Conservation (phyloP, 2,113 vertebrate genomes). For the Myiopsitta monachus region DNA sequence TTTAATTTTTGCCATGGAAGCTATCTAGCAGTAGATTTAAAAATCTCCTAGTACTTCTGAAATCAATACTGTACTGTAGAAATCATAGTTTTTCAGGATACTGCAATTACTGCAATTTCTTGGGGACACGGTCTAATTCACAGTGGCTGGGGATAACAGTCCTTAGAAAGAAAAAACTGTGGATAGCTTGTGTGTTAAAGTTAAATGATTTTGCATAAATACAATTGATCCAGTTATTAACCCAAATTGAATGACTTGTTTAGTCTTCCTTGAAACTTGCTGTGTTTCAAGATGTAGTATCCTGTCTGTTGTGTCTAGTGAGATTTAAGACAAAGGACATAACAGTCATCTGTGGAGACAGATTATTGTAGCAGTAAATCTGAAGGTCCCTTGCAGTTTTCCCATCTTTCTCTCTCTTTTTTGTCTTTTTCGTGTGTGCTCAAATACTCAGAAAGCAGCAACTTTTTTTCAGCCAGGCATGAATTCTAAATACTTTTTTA, state of each 20-base stretch:
- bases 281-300: not conserved
- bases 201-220: not conserved
- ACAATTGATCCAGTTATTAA: not conserved
- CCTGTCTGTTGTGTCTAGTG: not conserved
- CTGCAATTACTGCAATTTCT: not conserved
- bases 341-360: not conserved
- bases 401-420: not conserved
- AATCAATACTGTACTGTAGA: not conserved
- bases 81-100: slow-evolving; percentile 35
- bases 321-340: not conserved
- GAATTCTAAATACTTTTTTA: not conserved
- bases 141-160: not conserved
- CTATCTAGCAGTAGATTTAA: not conserved
- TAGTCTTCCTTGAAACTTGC: not conserved
- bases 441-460: slow-evolving; percentile 1
- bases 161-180: not conserved
- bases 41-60: not conserved
- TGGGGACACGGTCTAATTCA: not conserved
- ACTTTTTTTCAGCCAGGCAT: not conserved
- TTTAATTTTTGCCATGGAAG: not conserved
- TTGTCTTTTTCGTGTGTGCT: not conserved
- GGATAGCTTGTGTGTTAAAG: not conserved
- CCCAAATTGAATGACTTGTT: not conserved
- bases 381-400: not conserved
- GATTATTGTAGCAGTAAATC: not conserved